Evolutionary conservation across 2,113 vertebrate genomes (phyloP).

Genomic region (Physeter macrocephalus): DNA sequence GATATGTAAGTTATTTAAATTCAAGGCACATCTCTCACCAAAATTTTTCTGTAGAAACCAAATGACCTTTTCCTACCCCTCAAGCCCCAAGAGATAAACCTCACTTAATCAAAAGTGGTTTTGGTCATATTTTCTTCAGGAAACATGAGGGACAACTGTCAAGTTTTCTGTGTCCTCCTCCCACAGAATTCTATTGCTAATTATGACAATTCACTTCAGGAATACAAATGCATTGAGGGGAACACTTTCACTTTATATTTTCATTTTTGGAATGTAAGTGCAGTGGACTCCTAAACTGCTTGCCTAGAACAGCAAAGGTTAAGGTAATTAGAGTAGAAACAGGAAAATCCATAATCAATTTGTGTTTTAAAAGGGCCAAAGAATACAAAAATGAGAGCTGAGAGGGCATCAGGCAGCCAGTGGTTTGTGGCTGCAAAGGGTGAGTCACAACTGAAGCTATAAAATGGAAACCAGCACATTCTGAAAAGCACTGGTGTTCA

Average conservation of each 20-base stretch:
- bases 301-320: neutral
- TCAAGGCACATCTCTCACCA: neutral
- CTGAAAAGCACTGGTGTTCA: neutral
- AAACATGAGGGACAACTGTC: neutral
- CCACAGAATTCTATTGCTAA: neutral
- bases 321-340: constrained; percentile 23
- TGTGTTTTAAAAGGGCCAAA: constrained; percentile 37
- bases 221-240: neutral
- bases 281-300: neutral
- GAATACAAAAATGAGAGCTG: neutral
- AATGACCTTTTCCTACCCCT: neutral
- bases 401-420: neutral
- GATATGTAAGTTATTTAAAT: neutral
- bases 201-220: neutral
- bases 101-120: neutral
- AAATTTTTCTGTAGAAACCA: constrained; percentile 23
- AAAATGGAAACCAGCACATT: neutral
- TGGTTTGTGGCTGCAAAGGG: neutral
- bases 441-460: neutral
- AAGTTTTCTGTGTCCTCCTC: neutral
- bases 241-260: neutral
- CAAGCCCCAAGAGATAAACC: neutral
- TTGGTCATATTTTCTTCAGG: neutral
- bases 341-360: neutral
- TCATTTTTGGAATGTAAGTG: neutral